phyloP scores from a whole-genome alignment of 2,888 invertebrate genomes.

The Drosophila robusta region DNA sequence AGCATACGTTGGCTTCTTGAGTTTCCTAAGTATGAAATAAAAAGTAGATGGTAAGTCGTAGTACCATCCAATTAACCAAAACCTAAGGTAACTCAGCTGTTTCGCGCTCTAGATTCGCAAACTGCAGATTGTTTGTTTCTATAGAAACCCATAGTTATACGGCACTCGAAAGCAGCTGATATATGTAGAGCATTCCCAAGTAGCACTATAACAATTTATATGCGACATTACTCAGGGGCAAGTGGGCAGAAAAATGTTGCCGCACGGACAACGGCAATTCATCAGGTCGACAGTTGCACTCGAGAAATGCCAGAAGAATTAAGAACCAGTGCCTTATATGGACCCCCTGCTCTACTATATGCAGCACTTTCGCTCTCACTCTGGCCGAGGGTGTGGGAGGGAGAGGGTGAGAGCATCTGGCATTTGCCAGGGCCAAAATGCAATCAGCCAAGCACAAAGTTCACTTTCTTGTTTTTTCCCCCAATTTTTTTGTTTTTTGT shows the following conservation, averaged over 20 bases:
- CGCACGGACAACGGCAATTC: slow-evolving; percentile 13
- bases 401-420: slow-evolving; percentile 5
- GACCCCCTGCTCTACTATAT: slow-evolving; percentile 1
- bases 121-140: neutral
- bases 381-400: slow-evolving; percentile 1
- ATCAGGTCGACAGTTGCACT: slow-evolving; percentile 39
- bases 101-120: neutral
- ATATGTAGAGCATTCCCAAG: slow-evolving; percentile 2
- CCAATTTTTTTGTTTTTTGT: neutral
- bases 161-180: slow-evolving; percentile 15
- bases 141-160: slow-evolving; percentile 5
- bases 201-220: neutral
- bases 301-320: slow-evolving; percentile 10
- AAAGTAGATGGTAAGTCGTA: neutral
- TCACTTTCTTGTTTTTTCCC: slow-evolving; percentile 56
- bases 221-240: slow-evolving; percentile 6
- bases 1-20: no score
- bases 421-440: slow-evolving; percentile 52
- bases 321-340: slow-evolving; percentile 46
- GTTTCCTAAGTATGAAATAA: neutral
- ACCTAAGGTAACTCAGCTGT: slow-evolving; percentile 1
- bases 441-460: slow-evolving; percentile 77
- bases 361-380: slow-evolving; percentile 61
- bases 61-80: neutral
- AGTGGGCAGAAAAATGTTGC: neutral